phyloP scores from a whole-genome alignment of 2,888 invertebrate genomes.

The Lamellibrachia columna region DNA sequence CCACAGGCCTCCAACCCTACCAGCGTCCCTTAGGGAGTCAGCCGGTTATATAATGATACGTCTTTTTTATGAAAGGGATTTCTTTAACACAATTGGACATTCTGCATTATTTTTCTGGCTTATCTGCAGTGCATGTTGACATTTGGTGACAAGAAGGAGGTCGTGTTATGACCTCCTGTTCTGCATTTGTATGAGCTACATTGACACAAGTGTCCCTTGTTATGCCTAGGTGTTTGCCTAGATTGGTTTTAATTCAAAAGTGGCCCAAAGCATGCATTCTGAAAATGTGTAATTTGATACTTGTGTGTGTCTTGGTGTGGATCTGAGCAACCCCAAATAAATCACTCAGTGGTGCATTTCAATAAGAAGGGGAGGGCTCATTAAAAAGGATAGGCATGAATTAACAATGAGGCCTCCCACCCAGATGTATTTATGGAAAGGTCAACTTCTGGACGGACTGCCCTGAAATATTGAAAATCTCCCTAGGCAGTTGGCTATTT shows the following conservation, averaged over 20 bases:
- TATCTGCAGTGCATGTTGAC: background rate
- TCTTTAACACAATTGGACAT: background rate
- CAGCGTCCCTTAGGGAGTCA: background rate
- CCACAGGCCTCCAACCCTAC: background rate
- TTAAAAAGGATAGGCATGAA: background rate
- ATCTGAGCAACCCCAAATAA: background rate
- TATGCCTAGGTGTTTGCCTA: background rate
- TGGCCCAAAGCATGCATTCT: background rate
- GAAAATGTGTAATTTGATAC: background rate
- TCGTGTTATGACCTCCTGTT: background rate
- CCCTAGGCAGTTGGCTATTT: constrained; percentile 10
- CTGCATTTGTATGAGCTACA: background rate
- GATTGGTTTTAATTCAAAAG: background rate
- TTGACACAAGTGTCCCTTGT: background rate
- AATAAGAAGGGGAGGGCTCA: background rate
- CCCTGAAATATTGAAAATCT: background rate
- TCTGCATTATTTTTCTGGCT: background rate
- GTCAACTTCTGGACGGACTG: background rate
- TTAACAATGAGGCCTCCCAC: background rate
- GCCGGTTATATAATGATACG: background rate
- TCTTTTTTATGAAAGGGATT: background rate
- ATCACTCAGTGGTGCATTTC: background rate
- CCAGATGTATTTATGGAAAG: background rate
- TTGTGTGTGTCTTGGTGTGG: background rate
- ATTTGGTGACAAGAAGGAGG: background rate